A percentile compares a stretch with the other conserved stretches of the same genome.
Evolutionary conservation across 2,797 vertebrate genomes (phyloP).

Genomic region (Tenualosa thibaudeaui): DNA sequence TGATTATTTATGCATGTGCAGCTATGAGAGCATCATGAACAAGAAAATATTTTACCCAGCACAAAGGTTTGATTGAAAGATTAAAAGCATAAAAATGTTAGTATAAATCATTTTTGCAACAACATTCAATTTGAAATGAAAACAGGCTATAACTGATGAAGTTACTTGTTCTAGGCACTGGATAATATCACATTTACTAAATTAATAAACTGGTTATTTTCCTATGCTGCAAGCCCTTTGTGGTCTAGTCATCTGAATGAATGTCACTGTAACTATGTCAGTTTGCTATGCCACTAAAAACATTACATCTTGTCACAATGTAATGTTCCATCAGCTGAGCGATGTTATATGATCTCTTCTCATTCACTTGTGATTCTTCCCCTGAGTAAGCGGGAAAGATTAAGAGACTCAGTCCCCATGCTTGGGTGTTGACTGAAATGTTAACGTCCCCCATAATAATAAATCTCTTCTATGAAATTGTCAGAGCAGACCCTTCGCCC

Average conservation of each 20-base stretch:
- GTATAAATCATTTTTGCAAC: not conserved
- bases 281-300: not conserved
- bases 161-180: not conserved
- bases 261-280: not conserved
- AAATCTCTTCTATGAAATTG: conserved; percentile 80
- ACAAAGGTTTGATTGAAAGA: not conserved
- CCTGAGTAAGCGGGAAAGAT: conserved; percentile 17
- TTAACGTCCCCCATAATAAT: conserved; percentile 76
- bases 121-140: not conserved
- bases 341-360: conserved; percentile 4
- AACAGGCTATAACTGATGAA: not conserved
- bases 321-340: conserved; percentile 9
- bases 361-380: not conserved
- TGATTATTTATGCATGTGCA: not conserved
- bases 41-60: not conserved
- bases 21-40: not conserved
- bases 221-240: not conserved
- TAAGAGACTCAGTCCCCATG: conserved; percentile 6
- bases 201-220: not conserved
- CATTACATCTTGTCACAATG: not conserved
- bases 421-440: conserved; percentile 75
- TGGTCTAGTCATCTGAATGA: not conserved
- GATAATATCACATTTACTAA: not conserved
- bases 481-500: conserved; percentile 70
- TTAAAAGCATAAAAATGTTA: not conserved